Conservation (phyloP, 1,140 invertebrate species). For the Octopus sinensis region DNA sequence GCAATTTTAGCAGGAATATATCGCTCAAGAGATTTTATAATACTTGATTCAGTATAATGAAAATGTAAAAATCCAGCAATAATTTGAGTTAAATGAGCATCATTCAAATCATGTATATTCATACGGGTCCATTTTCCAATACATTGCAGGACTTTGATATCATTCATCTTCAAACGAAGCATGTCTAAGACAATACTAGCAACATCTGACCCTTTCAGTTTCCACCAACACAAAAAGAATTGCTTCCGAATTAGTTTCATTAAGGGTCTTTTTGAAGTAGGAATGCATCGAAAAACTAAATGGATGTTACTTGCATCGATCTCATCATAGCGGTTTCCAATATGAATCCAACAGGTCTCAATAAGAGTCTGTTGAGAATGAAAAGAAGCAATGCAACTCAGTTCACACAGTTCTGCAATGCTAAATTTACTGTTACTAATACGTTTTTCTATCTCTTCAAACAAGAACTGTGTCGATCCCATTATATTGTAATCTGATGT, state of each 20-base stretch:
- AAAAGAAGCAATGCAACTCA: slow-evolving; percentile 55
- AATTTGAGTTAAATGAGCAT: slow-evolving; percentile 64
- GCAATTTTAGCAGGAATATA: slow-evolving; percentile 61
- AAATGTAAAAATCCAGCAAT: slow-evolving; percentile 47
- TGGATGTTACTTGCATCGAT: slow-evolving; percentile 65
- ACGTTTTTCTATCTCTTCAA: slow-evolving; percentile 35
- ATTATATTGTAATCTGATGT: slow-evolving; percentile 23
- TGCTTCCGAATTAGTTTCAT: slow-evolving; percentile 66
- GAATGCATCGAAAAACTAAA: slow-evolving; percentile 63
- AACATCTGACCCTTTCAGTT: slow-evolving; percentile 62
- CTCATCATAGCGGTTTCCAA: slow-evolving; percentile 63
- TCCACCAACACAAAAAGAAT: slow-evolving; percentile 62
- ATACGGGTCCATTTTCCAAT: slow-evolving; percentile 65
- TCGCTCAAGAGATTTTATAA: slow-evolving; percentile 64
- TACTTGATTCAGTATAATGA: slow-evolving; percentile 50
- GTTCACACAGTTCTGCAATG: slow-evolving; percentile 65
- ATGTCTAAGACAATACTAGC: slow-evolving; percentile 61
- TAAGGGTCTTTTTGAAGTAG: slow-evolving; percentile 64
- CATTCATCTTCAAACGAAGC: slow-evolving; percentile 54
- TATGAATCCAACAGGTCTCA: slow-evolving; percentile 71
- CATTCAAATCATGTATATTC: slow-evolving; percentile 65
- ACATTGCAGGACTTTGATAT: slow-evolving; percentile 56
- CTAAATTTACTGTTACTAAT: slow-evolving; percentile 62
- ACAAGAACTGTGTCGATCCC: slow-evolving; percentile 20
- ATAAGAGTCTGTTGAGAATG: slow-evolving; percentile 56